Conservation (phyloP, 2,888 invertebrate genomes). For the Drosophila aldrichi region DNA sequence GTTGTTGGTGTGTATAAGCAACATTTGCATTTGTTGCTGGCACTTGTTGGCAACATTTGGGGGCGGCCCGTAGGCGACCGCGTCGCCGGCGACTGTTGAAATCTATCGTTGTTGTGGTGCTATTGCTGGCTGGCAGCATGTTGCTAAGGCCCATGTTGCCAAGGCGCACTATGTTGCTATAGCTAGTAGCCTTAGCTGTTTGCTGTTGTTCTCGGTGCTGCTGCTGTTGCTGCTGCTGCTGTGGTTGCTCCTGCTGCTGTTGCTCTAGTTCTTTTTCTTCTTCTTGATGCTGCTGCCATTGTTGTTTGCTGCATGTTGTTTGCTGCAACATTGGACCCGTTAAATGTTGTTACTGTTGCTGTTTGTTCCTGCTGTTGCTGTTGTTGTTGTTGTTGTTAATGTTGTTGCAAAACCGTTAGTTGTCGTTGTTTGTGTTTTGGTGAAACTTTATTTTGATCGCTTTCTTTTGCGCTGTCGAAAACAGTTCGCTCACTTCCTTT, state of each 20-base stretch:
- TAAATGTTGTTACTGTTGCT: slow-evolving; percentile 54
- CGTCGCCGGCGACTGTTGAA: slow-evolving; percentile 84
- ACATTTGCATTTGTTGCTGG: slow-evolving; percentile 58
- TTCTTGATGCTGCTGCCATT: slow-evolving; percentile 56
- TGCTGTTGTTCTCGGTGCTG: slow-evolving; percentile 21
- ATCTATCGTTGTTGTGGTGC: slow-evolving; percentile 79
- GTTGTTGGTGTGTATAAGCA: slow-evolving; percentile 55
- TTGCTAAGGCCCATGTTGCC: slow-evolving; percentile 53
- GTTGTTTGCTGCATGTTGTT: slow-evolving; percentile 75
- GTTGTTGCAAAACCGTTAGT: slow-evolving; percentile 67
- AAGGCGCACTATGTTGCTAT: slow-evolving; percentile 30
- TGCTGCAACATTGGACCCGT: slow-evolving; percentile 81
- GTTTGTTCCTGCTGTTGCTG: slow-evolving; percentile 33
- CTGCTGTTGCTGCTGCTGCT: slow-evolving; percentile 22
- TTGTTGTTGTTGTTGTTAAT: slow-evolving; percentile 46
- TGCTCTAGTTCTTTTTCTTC: slow-evolving; percentile 53
- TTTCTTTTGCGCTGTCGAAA: slow-evolving; percentile 10
- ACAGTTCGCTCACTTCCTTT: slow-evolving; percentile 21
- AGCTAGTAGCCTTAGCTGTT: slow-evolving; percentile 60
- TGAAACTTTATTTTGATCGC: slow-evolving; percentile 44
- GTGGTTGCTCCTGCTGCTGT: slow-evolving; percentile 25
- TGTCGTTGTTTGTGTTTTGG: slow-evolving; percentile 69
- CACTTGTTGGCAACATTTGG: slow-evolving; percentile 62
- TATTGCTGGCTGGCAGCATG: slow-evolving; percentile 41
- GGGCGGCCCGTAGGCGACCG: slow-evolving; percentile 83